phyloP scores from a whole-genome alignment of 2,113 vertebrate genomes.

The Fukomys damarensis region DNA sequence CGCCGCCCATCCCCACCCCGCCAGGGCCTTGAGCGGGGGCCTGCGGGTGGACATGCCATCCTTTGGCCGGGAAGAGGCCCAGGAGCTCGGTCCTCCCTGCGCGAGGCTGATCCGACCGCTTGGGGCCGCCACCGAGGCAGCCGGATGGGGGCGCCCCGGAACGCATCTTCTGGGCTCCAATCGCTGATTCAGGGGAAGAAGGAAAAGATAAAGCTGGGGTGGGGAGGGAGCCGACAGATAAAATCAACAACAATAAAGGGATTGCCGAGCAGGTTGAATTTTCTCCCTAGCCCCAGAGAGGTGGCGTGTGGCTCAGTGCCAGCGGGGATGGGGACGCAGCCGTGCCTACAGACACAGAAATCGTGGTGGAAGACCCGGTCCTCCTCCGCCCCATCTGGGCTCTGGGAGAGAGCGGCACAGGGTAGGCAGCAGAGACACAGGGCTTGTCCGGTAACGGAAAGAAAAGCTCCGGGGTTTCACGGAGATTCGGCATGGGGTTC shows the following conservation, averaged over 20 bases:
- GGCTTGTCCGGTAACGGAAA: background rate
- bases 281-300: background rate
- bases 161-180: background rate
- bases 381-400: background rate
- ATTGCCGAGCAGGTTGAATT: background rate
- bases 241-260: background rate
- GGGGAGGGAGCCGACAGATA: background rate
- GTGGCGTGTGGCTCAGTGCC: background rate
- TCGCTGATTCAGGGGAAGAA: constrained; percentile 18
- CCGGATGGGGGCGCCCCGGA: background rate
- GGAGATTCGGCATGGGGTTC: background rate
- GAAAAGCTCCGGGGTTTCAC: background rate
- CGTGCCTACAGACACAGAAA: background rate
- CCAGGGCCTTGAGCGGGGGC: background rate
- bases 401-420: background rate
- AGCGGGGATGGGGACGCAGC: fast-evolving
- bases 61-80: background rate
- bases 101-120: fast-evolving
- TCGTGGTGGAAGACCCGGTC: background rate
- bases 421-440: background rate
- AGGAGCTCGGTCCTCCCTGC: background rate
- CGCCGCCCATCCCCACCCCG: fast-evolving
- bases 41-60: background rate
- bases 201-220: background rate
- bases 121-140: too few relatives aligned